These are phyloP conservation scores for Lasioglossum baleicum DNA, from an alignment of 1,140 invertebrate species.

Conservation along the genomic window DNA sequence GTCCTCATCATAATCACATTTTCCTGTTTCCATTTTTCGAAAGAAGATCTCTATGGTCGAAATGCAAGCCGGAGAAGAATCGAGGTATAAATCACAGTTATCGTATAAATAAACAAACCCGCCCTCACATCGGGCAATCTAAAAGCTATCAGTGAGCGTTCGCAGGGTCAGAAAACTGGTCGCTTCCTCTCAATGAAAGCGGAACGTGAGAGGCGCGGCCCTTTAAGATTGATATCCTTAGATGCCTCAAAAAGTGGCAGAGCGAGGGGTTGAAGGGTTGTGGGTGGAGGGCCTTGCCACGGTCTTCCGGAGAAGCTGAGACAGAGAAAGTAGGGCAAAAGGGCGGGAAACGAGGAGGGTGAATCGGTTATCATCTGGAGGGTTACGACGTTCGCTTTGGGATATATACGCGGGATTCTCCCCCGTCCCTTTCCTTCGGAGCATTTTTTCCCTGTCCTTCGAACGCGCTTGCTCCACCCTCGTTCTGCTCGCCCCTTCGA, in stretches of 20 bases:
- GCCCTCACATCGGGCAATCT: neutral
- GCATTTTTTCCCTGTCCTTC: constrained; percentile 54
- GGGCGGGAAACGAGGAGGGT: constrained; percentile 43
- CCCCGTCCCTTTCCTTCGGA: constrained; percentile 34
- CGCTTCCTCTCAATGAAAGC: neutral
- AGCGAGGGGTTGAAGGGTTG: constrained; percentile 40
- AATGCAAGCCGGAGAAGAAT: neutral
- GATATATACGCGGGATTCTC: constrained; percentile 15
- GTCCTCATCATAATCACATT: neutral
- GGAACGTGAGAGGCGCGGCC: neutral
- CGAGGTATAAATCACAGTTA: neutral
- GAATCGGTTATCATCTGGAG: constrained; percentile 64
- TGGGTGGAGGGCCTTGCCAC: constrained; percentile 1
- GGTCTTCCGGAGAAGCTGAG: constrained; percentile 16
- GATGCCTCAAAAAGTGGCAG: constrained; percentile 34
- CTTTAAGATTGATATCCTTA: constrained; percentile 51
- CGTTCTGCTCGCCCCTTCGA: constrained; percentile 40
- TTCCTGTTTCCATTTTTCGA: too few relatives aligned
- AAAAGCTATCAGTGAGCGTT: neutral
- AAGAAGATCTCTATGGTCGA: neutral
- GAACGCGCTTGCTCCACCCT: constrained; percentile 19
- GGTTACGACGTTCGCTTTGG: constrained; percentile 51
- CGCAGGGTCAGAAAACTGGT: neutral
- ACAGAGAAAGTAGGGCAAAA: constrained; percentile 56
- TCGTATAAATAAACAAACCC: constrained; percentile 5